A percentile compares a stretch with the other conserved stretches of the same genome.
phyloP scores from a whole-genome alignment of 1,140 invertebrate species.

The Drosophila sp. region DNA sequence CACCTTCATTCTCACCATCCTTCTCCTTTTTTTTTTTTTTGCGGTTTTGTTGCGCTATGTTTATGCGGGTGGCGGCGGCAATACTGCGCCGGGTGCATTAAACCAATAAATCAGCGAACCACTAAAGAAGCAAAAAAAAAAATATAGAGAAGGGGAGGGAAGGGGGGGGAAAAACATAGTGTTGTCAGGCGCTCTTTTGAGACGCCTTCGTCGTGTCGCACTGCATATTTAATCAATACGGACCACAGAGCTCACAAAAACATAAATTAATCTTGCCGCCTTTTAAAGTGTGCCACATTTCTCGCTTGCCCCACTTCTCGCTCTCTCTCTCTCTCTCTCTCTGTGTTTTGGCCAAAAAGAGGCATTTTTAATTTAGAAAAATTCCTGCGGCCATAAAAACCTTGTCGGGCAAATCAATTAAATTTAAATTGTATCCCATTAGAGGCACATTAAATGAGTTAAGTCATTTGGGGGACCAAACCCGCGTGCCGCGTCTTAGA shows the following conservation, averaged over 20 bases:
- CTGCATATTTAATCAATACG: conserved; percentile 80
- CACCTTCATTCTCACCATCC: neutral
- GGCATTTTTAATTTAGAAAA: conserved; percentile 76
- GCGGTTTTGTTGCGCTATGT: conserved; percentile 77
- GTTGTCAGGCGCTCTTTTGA: conserved; percentile 70
- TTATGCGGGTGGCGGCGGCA: conserved; percentile 64
- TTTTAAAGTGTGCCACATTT: conserved; percentile 59
- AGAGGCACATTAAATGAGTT: conserved; percentile 80
- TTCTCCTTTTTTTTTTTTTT: conserved; percentile 15
- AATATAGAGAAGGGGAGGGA: neutral
- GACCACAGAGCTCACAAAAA: conserved; percentile 43
- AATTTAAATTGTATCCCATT: conserved; percentile 82
- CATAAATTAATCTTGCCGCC: conserved; percentile 72
- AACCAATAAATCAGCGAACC: conserved; percentile 77
- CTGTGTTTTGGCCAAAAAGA: conserved; percentile 14
- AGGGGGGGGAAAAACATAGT: conserved; percentile 36
- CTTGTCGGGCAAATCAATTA: conserved; percentile 77
- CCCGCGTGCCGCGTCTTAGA: conserved; percentile 59
- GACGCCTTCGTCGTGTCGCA: conserved; percentile 22
- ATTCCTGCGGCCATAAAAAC: conserved; percentile 74
- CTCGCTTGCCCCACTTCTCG: conserved; percentile 1
- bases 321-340: no score
- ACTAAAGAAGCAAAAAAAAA: conserved; percentile 41
- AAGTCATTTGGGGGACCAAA: conserved; percentile 63
- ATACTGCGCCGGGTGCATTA: conserved; percentile 64